Conservation (phyloP, 2,797 vertebrate genomes). For the Artibeus jamaicensis region DNA sequence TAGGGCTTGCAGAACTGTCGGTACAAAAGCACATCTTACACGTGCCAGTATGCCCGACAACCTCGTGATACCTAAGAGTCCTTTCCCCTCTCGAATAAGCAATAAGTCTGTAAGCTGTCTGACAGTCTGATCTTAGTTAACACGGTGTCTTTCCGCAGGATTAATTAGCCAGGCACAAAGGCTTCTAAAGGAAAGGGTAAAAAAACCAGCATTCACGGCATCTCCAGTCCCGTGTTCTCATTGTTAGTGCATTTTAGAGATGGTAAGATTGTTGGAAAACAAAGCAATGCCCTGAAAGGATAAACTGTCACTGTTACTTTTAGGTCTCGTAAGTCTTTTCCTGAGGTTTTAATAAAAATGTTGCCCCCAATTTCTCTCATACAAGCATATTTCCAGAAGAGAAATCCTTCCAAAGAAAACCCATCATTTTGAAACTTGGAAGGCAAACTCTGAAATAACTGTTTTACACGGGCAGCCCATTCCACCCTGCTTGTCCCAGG, state of each 20-base stretch:
- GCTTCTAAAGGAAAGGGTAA: not conserved
- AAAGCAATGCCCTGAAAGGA: not conserved
- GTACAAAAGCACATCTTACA: not conserved
- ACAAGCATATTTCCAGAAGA: not conserved
- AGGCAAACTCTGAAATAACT: not conserved
- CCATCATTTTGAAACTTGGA: not conserved
- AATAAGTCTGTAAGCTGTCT: constrained; percentile 12
- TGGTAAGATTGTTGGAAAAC: not conserved
- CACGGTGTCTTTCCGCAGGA: not conserved
- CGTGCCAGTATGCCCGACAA: not conserved
- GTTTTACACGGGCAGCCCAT: not conserved
- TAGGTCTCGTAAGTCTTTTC: not conserved
- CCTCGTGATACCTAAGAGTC: constrained; percentile 16
- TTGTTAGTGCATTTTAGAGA: not conserved
- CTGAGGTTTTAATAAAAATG: not conserved
- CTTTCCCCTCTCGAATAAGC: not conserved
- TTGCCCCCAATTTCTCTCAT: not conserved
- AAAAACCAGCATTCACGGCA: not conserved
- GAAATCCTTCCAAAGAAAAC: constrained; percentile 25
- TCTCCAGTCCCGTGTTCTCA: not conserved
- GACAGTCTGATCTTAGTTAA: constrained; percentile 11
- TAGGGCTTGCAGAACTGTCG: not conserved
- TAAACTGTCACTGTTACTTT: not conserved
- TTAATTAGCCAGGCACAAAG: not conserved
- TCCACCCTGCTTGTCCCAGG: not conserved